These are phyloP conservation scores for Sylvia atricapilla DNA, from an alignment of 2,113 vertebrate genomes.

Conservation along the genomic window DNA sequence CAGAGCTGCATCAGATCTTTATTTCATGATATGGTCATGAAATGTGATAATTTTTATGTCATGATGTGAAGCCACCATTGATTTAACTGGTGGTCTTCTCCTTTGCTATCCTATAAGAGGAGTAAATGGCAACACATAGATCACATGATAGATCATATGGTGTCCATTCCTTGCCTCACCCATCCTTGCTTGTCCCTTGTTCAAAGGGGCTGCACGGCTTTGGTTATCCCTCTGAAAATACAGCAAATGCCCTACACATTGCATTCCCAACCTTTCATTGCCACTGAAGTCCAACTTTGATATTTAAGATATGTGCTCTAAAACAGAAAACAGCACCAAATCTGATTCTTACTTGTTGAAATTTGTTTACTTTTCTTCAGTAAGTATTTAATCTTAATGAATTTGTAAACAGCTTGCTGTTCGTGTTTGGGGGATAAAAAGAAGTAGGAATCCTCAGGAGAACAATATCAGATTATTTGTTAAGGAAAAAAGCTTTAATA, in stretches of 20 bases:
- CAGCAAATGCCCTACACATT: neutral
- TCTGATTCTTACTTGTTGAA: neutral
- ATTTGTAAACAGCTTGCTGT: neutral
- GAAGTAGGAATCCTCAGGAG: neutral
- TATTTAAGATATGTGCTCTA: neutral
- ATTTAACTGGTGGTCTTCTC: neutral
- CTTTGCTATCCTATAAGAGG: neutral
- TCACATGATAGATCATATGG: accelerated
- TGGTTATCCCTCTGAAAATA: neutral
- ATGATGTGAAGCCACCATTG: neutral
- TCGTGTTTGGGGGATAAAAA: neutral
- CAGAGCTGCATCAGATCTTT: neutral
- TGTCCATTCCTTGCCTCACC: neutral
- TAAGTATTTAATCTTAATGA: constrained; percentile 10
- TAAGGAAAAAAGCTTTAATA: neutral
- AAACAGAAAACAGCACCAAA: neutral
- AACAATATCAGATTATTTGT: neutral
- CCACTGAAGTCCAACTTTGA: neutral
- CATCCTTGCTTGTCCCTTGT: neutral
- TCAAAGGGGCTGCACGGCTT: neutral
- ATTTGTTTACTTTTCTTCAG: neutral
- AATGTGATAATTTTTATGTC: neutral
- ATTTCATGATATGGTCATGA: neutral
- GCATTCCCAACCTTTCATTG: neutral
- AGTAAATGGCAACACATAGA: neutral